These are phyloP conservation scores for Halesus radiatus DNA, from an alignment of 1,140 invertebrate species.

Conservation along the genomic window DNA sequence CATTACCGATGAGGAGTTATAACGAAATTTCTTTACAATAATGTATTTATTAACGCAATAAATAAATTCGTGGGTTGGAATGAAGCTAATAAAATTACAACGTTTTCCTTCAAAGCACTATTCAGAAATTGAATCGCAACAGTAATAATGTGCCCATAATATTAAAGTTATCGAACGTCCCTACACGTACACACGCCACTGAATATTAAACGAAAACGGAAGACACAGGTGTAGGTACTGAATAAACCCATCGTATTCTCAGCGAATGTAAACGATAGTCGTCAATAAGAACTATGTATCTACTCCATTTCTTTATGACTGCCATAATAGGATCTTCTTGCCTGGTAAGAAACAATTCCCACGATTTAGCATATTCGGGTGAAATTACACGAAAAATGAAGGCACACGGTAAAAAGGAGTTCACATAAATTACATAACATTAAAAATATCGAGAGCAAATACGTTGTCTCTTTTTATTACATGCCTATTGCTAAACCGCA, in stretches of 20 bases:
- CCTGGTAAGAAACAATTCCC: background rate
- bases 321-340: slow-evolving; percentile 23
- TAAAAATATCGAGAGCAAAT: too few species aligned
- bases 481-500: too few species aligned
- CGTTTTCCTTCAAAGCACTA: background rate
- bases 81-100: too few species aligned
- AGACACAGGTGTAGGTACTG: slow-evolving; percentile 48
- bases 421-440: too few species aligned
- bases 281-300: slow-evolving; percentile 42
- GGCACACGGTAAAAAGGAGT: background rate
- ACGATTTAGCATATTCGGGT: background rate
- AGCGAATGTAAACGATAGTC: slow-evolving; percentile 54
- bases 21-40: too few species aligned
- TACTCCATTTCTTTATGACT: slow-evolving; percentile 36
- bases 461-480: too few species aligned
- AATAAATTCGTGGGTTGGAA: too few species aligned
- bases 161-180: background rate
- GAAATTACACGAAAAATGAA: background rate
- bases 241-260: slow-evolving; percentile 51
- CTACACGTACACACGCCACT: background rate
- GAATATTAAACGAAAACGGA: background rate
- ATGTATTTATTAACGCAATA: too few species aligned
- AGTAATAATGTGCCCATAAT: background rate
- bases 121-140: slow-evolving; percentile 5
- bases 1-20: too few species aligned